Base-by-base conservation (phyloP, 2,113 vertebrate genomes). In the Calyptommatus sinebrachiatus region DNA sequence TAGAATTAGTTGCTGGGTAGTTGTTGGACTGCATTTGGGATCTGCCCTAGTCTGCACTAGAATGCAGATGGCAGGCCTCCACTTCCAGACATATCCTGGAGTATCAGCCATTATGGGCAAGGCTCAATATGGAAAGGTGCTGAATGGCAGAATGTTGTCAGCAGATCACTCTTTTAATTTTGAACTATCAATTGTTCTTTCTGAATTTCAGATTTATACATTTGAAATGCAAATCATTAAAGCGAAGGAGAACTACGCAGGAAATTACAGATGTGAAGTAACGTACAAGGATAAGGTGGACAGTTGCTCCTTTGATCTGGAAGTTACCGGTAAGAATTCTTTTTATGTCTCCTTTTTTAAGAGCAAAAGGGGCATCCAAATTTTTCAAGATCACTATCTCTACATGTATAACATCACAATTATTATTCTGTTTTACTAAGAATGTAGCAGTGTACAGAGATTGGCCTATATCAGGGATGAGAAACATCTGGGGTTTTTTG, bases 151-250 rank as follows among this genome's bases (percentile, higher is more conserved):
- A 57, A 57, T 18, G 53, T 57, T 57, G 16, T 18, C 26, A 22
- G 10, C 71, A 45, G 11, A 31, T 24, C 29, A 24, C 31, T 75
- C 3, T 10, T 2, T 16, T 29, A n/a, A 60, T 2, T 10, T n/a
- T 71, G 71, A 73, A 53, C 20, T 2, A 83, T 60, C 1, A 22
- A 71, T 41, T 72, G 24, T 7, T 50, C 29, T 79, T 16, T 74
- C 85, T 84, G 45, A 16, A 28, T 90, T 92, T 76, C 90, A 99
- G 98, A 87, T 97, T n/a, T 97, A 98, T 85, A 99, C 98, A 2
- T 99, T 98, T 86, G 98, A 99, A 93, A 99, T 99, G 98, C 96
- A 97, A 68, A 99, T 99, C 86, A 99, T 99, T 90, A 97, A 99
- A 90, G 98, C 98, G 74, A 99, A 99, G 88, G 96, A 97, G n/a